Base-by-base conservation (phyloP, 1,140 invertebrate genomes). In the Palaemon carinicauda region DNA sequence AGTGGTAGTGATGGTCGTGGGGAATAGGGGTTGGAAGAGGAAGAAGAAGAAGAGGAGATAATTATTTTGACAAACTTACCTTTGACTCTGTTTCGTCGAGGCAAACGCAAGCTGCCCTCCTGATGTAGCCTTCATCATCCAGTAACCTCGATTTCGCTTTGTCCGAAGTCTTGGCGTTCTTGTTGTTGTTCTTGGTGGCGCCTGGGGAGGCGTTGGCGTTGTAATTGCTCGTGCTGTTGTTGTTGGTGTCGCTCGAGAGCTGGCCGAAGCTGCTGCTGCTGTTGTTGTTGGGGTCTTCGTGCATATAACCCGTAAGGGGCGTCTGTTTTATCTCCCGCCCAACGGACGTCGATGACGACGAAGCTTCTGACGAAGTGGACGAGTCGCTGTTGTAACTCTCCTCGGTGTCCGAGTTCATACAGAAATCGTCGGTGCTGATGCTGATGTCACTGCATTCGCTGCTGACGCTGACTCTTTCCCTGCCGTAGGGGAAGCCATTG, bases 31-130 rank as follows among this genome's bases (percentile, higher is more conserved):
- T 21, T 24, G 24, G 10, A 50, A 17, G 10, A 75, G 33, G 73
- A 31, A 50, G 73, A 41, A 24, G 10, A 17, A 31, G 31, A 75
- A 50, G 10, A 41, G 73, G 31, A 75, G 73, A 50, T 9, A 29
- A 29, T 41, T 17, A 4, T 15, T 73, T 29, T 27, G 17, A 5
- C 14, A 53, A 52, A 54, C 77, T 73, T 65, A 86, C 83, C 77
- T 86, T 86, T 15, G 83, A 73, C 27, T 86, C 60, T 1, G 83
- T 80, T 31, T 86, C 77, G 51, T 86, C 83, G 21, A 86, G 60
- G 78, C 83, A 86, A 12, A 86, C 77, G 60, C 83, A 80, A n/a
- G 83, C 83, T 14, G 83, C 83, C 17, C 83, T 79, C 27, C 75
- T 69, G 50, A 86, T 86, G 83, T 53, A 86, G 51, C 83, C 83